Conservation (phyloP, 2,888 invertebrate species). For the Xanthostigma xanthostigma region DNA sequence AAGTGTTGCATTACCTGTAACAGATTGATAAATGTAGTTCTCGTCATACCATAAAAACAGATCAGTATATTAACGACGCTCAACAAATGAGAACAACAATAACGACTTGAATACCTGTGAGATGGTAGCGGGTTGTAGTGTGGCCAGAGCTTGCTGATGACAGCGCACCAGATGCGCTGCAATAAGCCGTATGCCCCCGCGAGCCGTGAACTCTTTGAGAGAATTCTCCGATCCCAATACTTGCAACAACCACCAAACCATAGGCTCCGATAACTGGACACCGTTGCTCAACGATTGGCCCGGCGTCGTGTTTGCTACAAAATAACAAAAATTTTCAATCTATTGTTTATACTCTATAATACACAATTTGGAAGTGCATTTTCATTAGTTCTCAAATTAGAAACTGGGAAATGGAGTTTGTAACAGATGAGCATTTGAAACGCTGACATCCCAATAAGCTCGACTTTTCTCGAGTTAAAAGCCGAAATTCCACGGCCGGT, state of each 20-base stretch:
- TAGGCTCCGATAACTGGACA: slow-evolving; percentile 64
- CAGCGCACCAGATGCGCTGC: slow-evolving; percentile 64
- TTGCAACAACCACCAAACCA: slow-evolving; percentile 69
- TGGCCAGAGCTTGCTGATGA: slow-evolving; percentile 52
- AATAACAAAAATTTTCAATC: neutral
- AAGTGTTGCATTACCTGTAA: slow-evolving; percentile 44
- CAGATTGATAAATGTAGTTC: slow-evolving; percentile 18
- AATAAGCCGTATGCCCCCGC: slow-evolving; percentile 53
- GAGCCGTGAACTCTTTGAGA: slow-evolving; percentile 54
- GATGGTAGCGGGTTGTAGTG: slow-evolving; percentile 34
- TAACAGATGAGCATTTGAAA: too few species aligned
- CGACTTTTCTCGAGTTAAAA: too few species aligned
- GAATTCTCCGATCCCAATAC: slow-evolving; percentile 65
- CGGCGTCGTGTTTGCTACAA: too few species aligned
- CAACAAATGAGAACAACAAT: slow-evolving; percentile 23
- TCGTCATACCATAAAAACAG: neutral
- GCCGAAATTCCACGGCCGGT: too few species aligned
- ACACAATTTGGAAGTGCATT: too few species aligned
- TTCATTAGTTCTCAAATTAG: too few species aligned
- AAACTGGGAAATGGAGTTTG: too few species aligned
- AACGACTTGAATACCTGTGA: slow-evolving; percentile 14
- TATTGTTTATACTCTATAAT: neutral
- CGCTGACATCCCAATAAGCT: too few species aligned
- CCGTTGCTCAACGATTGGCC: slow-evolving; percentile 12
- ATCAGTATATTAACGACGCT: slow-evolving; percentile 15